phyloP scores from a whole-genome alignment of 2,888 invertebrate genomes.

The Pristionchus entomophagus region DNA sequence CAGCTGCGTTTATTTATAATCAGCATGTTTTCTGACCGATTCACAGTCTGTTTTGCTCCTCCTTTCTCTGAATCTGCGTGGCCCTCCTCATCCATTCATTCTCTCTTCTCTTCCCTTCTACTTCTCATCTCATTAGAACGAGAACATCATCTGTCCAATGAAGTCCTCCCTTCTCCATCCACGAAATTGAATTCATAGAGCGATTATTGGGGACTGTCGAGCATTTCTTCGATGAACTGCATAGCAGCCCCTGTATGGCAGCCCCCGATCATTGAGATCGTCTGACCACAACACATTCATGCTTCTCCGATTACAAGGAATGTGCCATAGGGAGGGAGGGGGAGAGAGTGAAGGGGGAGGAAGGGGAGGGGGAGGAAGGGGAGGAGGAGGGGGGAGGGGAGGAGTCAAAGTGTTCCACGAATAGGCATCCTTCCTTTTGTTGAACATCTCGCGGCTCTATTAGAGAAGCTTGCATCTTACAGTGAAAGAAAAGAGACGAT shows the following conservation, averaged over 20 bases:
- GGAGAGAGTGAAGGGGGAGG: background rate
- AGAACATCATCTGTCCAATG: background rate
- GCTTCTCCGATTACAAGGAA: background rate
- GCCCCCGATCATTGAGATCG: background rate
- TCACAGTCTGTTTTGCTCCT: background rate
- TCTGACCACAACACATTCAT: slow-evolving; percentile 2
- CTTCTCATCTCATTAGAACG: slow-evolving; percentile 13
- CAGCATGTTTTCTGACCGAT: background rate
- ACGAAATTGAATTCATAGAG: background rate
- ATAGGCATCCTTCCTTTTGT: background rate
- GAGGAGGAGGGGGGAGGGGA: background rate
- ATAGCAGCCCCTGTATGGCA: background rate
- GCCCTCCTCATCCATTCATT: background rate
- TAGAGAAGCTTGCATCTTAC: background rate
- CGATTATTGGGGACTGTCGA: background rate
- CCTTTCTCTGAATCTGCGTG: background rate
- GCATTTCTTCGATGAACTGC: background rate
- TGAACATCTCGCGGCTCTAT: background rate
- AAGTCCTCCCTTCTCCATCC: background rate
- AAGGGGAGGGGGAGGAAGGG: background rate
- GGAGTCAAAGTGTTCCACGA: background rate
- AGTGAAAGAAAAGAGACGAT: too few relatives aligned
- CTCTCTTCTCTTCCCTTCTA: background rate
- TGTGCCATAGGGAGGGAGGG: background rate
- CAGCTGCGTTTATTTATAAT: background rate